Conservation (phyloP, 2,797 vertebrate species). For the Thunnus albacares region DNA sequence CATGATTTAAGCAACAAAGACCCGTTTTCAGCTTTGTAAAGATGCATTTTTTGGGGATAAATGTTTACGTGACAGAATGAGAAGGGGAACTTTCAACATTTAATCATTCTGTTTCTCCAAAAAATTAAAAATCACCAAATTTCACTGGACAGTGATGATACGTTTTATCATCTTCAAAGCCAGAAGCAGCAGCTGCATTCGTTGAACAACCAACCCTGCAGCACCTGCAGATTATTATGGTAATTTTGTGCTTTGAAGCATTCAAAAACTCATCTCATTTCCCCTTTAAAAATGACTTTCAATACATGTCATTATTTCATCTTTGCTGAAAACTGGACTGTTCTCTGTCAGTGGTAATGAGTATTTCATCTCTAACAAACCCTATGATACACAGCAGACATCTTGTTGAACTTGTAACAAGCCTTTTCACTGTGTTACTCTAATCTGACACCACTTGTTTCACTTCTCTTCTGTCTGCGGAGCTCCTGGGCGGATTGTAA, state of each 20-base stretch:
- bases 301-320: background rate
- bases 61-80: background rate
- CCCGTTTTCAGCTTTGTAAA: background rate
- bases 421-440: background rate
- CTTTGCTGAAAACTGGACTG: background rate
- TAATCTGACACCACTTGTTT: background rate
- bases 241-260: conserved; percentile 23
- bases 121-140: too few species aligned
- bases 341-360: background rate
- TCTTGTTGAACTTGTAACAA: conserved; percentile 20
- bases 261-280: conserved; percentile 6
- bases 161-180: background rate
- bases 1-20: background rate
- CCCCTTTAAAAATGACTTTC: conserved; percentile 16
- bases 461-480: background rate
- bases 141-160: too few species aligned
- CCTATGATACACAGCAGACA: background rate
- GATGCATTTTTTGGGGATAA: background rate
- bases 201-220: background rate
- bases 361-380: background rate
- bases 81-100: background rate
- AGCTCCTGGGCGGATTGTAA: conserved; percentile 3
- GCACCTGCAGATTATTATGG: conserved; percentile 19
- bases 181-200: too few species aligned
- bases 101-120: too few species aligned